Percentiles rank a stretch among this genome's conserved stretches.
Evolutionary conservation across 64 coral and sea anemone species (phyloP).

Genomic region (Platygyra sinensis): DNA sequence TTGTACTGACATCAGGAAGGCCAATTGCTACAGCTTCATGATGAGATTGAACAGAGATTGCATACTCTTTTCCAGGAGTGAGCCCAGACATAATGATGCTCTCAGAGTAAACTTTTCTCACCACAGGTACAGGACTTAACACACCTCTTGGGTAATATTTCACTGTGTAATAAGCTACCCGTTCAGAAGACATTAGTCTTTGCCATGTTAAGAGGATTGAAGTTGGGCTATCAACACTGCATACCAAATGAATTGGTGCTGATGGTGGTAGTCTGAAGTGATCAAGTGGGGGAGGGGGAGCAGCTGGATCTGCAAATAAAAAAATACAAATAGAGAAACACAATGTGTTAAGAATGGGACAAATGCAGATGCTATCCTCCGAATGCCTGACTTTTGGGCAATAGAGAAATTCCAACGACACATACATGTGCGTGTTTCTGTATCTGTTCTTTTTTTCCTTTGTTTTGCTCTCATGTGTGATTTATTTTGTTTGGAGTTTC

Average conservation of each 20-base stretch:
- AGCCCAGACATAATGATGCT: neutral
- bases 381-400: no score
- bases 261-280: neutral
- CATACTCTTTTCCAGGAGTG: conserved; percentile 20
- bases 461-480: no score
- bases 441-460: no score
- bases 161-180: conserved; percentile 39
- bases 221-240: conserved; percentile 30
- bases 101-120: neutral
- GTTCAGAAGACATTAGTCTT: conserved; percentile 12
- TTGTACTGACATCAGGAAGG: neutral
- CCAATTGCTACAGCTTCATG: neutral
- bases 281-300: neutral
- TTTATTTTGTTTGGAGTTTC: no score
- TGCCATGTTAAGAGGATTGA: conserved; percentile 48
- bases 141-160: conserved; percentile 17
- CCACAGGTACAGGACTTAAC: neutral
- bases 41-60: conserved; percentile 16
- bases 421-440: no score
- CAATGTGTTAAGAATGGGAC: neutral
- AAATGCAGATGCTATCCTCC: no score
- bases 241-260: conserved; percentile 14
- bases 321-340: neutral
- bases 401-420: no score
- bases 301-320: neutral